Evolutionary conservation across 2,113 vertebrate species (phyloP), one percentile per base, ranked within the genome.

Genomic region (Chloroceryle aenea): DNA sequence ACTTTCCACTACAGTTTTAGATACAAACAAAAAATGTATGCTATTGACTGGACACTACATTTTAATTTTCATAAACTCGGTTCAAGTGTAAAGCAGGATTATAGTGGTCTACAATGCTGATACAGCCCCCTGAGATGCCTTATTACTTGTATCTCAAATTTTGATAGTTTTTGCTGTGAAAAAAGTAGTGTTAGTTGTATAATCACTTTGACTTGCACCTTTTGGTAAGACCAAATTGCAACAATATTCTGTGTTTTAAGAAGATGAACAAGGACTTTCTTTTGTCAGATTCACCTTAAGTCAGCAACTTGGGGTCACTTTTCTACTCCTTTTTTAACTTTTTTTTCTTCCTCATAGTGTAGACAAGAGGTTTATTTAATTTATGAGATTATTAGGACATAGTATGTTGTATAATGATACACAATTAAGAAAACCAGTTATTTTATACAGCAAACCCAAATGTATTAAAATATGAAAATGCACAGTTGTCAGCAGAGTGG

Each of bases 81-180:
- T 47, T 73, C 29, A 29, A 50, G 6, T 19, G 16, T 48, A 38
- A 84, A 50, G 4, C 5, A 36, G 12, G 7, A 36, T 72, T 69
- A 16, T n/a, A 23, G 6, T 43, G 26, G 17, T 80, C 87, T 64
- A 26, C 30, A 38, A 7, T 32, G 23, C 19, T 45, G 4, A 55
- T 36, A 32, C 1, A 7, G 3, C 22, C 1, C 2, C 21, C 8
- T 36, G n/a, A 58, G 36, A 27, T 8, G 63, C 10, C 11, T 27
- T 72, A 6, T 36, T 82, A 68, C 48, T 61, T 72, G 29, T 45
- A 30, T 42, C 25, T 89, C 34, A 62, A 43, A 48, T 63, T 53
- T 62, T 75, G 11, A 14, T 71, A 4, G 27, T 38, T 40, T 82
- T 80, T 5, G 4, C 7, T 32, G 14, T 32, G 32, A 18, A 61